These are phyloP conservation scores for Cheilinus undulatus DNA, from an alignment of 2,113 vertebrate genomes.

Conservation along the genomic window DNA sequence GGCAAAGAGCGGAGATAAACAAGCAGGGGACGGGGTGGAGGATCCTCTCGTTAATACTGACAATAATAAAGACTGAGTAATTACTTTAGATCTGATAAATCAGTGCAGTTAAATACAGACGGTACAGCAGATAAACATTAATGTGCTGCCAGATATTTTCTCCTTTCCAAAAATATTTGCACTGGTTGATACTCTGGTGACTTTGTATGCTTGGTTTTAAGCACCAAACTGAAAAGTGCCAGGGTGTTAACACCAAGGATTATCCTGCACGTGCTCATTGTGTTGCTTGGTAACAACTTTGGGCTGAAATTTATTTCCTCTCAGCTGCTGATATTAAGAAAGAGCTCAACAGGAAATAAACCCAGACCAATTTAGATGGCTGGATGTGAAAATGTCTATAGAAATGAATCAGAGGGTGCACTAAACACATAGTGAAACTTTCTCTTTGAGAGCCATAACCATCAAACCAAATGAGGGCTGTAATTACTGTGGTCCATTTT, in stretches of 20 bases:
- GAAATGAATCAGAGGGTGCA: not conserved
- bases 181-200: not conserved
- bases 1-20: not conserved
- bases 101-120: not conserved
- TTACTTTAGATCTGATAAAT: conserved; percentile 6
- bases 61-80: conserved; percentile 8
- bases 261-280: conserved; percentile 15
- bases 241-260: conserved; percentile 15
- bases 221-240: not conserved
- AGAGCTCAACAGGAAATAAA: conserved; percentile 31
- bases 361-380: conserved; percentile 17
- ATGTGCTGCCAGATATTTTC: not conserved
- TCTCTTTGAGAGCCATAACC: conserved; percentile 20
- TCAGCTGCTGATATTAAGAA: conserved; percentile 22
- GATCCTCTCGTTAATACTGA: not conserved
- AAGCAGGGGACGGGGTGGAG: not conserved
- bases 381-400: conserved; percentile 8
- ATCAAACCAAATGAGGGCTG: conserved; percentile 29
- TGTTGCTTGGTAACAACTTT: conserved; percentile 48
- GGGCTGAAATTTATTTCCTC: conserved; percentile 23
- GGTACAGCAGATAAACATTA: not conserved
- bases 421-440: not conserved
- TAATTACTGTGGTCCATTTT: conserved; percentile 35
- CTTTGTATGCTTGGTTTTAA: not conserved
- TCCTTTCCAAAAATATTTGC: not conserved